Percentiles rank a stretch among this genome's conserved stretches.
Evolutionary conservation across 2,888 invertebrate genomes (phyloP).

Genomic region (Plebejus anna): DNA sequence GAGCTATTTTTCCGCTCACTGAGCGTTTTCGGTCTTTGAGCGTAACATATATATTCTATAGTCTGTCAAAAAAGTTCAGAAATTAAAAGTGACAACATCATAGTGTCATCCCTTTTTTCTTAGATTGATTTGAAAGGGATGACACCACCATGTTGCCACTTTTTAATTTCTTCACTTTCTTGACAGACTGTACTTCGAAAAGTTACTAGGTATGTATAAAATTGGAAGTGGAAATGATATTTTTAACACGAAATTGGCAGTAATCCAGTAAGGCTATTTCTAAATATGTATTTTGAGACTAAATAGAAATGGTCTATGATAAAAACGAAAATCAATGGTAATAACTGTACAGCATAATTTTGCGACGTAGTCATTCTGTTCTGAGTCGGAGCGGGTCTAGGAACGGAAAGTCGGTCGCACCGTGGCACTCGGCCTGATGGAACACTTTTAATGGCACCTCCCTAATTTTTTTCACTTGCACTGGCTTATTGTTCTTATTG

Average conservation of each 20-base stretch:
- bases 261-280: background rate
- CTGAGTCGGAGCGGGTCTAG: conserved; percentile 62
- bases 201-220: background rate
- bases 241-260: conserved; percentile 5
- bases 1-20: no score
- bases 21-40: no score
- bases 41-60: no score
- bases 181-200: background rate
- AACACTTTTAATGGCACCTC: conserved; percentile 70
- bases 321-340: conserved; percentile 47
- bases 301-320: background rate
- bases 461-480: conserved; percentile 50
- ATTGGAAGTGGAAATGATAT: background rate
- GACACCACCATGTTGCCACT: no score
- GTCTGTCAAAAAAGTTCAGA: no score
- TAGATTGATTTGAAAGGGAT: no score
- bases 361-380: conserved; percentile 67
- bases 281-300: background rate
- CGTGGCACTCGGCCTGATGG: conserved; percentile 58
- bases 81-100: no score
- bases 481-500: conserved; percentile 38
- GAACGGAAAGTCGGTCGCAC: conserved; percentile 58
- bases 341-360: conserved; percentile 58
- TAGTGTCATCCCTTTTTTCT: no score
- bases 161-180: no score